Evolutionary conservation across 2,888 invertebrate genomes (phyloP), one percentile per base, ranked within the genome.

Genomic region (Hymenopus coronatus): DNA sequence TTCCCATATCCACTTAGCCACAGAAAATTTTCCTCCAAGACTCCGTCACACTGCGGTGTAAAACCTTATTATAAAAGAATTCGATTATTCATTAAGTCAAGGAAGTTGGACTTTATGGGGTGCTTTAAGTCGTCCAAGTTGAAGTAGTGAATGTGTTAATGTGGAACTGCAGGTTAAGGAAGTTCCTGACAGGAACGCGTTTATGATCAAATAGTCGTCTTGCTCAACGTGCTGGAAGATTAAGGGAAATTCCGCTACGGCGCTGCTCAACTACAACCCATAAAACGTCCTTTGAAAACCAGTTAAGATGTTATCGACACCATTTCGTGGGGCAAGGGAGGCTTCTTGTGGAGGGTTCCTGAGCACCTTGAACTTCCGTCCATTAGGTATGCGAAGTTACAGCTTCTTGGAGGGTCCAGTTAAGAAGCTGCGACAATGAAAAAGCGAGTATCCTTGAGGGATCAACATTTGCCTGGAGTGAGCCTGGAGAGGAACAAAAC

Each of bases 1-100:
- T 87, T 40, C 33, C 81, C 87, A 33, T 87, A 87, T 82, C 87
- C 87, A 87, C 87, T 86, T 86, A 86, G 86, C 15, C 30, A 28
- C 30, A 82, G 87, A 87, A 86, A 86, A 87, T 30, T 33, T 14
- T 33, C 87, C 87, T 87, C 81, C 20, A 81, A 82, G 81, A 33
- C 87, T 15, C 12, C 86, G 28, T 81, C 86, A 81, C 86, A 70
- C 54, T 27, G 30, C 33, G 87, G 20, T 15, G 82, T 82, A 82
- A 87, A 82, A 82, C 81, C 33, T 82, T 81, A 87, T 87, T 87
- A 87, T 82, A 20, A 82, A 30, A 82, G 82, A 87, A 87, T 82
- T 87, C 87, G 87, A 82, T 87, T 87, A 87, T 87, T 87, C 87
- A 82, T 82, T 82, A 82, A 87, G 54, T 25, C 54, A 25, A 15